Evolutionary conservation across 2,797 vertebrate species (phyloP).

Genomic region (Antennarius maculatus): DNA sequence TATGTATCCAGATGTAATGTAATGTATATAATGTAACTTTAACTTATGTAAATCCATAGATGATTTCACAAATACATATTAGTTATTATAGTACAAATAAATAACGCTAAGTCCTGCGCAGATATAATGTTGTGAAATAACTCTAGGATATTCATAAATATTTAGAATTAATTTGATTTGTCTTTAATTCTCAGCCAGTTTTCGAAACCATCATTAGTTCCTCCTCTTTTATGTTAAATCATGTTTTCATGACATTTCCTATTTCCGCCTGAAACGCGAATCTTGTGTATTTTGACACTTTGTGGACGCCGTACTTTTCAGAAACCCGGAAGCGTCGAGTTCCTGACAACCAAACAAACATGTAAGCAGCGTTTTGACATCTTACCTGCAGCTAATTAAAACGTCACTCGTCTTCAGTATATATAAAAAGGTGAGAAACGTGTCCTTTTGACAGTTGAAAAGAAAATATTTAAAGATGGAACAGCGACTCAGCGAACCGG

Average conservation of each 20-base stretch:
- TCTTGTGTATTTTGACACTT: background rate
- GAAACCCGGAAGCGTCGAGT: constrained; percentile 55
- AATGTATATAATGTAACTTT: background rate
- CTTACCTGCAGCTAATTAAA: rapidly evolving
- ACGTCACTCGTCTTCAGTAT: background rate
- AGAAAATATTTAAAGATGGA: background rate
- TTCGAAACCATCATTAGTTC: too few species aligned
- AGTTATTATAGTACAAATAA: background rate
- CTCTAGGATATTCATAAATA: background rate
- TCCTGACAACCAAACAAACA: constrained; percentile 51
- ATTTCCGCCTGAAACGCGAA: constrained; percentile 29
- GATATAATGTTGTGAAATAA: background rate
- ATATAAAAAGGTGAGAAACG: rapidly evolving
- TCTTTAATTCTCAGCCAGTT: too few species aligned
- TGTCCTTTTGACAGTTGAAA: background rate
- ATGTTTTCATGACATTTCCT: too few species aligned
- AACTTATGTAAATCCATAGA: too few species aligned
- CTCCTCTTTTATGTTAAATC: too few species aligned
- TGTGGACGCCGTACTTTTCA: constrained; percentile 52
- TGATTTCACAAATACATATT: background rate
- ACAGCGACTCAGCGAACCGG: background rate
- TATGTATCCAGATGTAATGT: too few species aligned
- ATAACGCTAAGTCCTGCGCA: background rate
- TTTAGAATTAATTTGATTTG: too few species aligned
- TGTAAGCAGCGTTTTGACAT: constrained; percentile 59